Conservation (phyloP, 2,797 vertebrate genomes). For the Heterohyrax brucei region DNA sequence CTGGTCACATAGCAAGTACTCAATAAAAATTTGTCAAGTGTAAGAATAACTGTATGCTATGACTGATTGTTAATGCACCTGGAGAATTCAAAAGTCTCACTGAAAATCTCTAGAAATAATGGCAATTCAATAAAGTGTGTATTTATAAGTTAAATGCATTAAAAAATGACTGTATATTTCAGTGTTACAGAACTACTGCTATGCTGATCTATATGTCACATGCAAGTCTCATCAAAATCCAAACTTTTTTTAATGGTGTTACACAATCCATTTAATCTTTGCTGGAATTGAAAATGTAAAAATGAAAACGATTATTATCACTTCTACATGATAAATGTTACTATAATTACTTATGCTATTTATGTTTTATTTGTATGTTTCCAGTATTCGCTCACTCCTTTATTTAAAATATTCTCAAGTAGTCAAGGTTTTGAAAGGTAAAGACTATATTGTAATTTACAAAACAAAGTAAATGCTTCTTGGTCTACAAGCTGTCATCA, state of each 20-base stretch:
- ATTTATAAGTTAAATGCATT: not conserved
- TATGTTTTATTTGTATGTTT: not conserved
- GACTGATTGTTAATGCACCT: not conserved
- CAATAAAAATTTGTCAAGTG: constrained; percentile 22
- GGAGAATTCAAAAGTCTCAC: not conserved
- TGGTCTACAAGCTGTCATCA: not conserved
- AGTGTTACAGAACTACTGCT: not conserved
- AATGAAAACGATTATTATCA: constrained; percentile 36
- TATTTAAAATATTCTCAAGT: not conserved
- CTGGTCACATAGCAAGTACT: not conserved
- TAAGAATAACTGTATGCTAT: not conserved
- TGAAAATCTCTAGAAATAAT: not conserved
- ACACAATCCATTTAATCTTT: constrained; percentile 17
- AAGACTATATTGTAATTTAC: not conserved
- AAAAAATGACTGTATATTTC: not conserved
- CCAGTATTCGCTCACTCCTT: not conserved
- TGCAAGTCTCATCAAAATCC: not conserved
- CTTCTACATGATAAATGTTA: not conserved
- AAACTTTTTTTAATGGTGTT: not conserved
- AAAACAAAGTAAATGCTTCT: not conserved
- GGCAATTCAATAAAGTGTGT: not conserved
- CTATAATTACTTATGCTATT: not conserved
- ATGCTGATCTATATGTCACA: not conserved
- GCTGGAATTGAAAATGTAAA: not conserved
- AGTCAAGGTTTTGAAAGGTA: not conserved